These are phyloP conservation scores for Heliconius hermathena DNA, from an alignment of 1,140 invertebrate genomes.

Conservation along the genomic window DNA sequence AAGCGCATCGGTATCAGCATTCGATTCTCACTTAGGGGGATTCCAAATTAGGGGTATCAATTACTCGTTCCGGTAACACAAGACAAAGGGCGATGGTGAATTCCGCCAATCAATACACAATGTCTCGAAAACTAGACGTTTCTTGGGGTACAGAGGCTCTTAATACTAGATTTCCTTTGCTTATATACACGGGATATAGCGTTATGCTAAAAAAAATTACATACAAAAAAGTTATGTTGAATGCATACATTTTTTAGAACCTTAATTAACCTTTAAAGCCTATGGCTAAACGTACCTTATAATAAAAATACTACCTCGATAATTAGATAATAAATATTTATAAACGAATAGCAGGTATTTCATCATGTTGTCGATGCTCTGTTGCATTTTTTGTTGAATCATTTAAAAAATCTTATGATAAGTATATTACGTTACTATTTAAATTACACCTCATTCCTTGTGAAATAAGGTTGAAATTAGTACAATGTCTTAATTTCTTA, in stretches of 20 bases:
- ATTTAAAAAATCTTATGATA: neutral
- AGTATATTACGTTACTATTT: neutral
- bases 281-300: conserved; percentile 23
- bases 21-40: too few species aligned
- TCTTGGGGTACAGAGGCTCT: neutral
- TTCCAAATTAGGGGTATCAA: too few species aligned
- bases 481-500: neutral
- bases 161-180: too few species aligned
- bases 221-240: too few species aligned
- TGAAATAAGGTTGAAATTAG: neutral
- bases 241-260: neutral
- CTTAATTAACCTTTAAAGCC: conserved; percentile 14
- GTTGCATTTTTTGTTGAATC: conserved; percentile 52
- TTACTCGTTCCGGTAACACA: too few species aligned
- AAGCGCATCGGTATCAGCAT: too few species aligned
- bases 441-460: neutral
- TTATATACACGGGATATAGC: too few species aligned
- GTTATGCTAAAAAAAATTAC: too few species aligned
- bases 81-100: too few species aligned
- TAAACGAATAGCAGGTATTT: conserved; percentile 60
- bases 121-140: too few species aligned
- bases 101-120: too few species aligned
- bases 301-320: conserved; percentile 55
- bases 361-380: conserved; percentile 50
- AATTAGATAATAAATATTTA: conserved; percentile 79